Evolutionary conservation across 2,888 invertebrate species (phyloP), one percentile per base, ranked within the genome.

Genomic region (Ischnus inquisitorius): DNA sequence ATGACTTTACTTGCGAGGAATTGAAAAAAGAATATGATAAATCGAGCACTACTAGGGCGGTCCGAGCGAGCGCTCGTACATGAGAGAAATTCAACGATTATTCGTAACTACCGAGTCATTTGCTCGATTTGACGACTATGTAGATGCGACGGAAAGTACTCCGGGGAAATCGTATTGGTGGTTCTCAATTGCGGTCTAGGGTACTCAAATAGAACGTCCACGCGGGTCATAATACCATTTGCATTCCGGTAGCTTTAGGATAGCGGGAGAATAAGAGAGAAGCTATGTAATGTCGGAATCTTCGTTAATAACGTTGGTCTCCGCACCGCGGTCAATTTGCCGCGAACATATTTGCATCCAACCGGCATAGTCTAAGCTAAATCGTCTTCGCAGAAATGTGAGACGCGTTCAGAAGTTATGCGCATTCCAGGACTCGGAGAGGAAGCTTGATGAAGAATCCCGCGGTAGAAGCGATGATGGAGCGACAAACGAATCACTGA

Each of bases 191-290:
- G 79, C 69, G 83, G 79, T 83, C 25, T 22, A 12, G 60, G 14
- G 46, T 34, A 19, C 67, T 76, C 51, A 71, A 14, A 69, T 62
- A 19, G 43, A 8, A 54, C 22, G 43, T 54, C 22, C 51, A 16
- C 87, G 87, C 88, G 64, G 85, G 76, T 87, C 83, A 87, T 84
- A 88, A 90, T 87, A 86, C 88, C 88, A 88, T 90, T 89, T 89
- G 84, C 89, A 89, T 90, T 90, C 89, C 88, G 77, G 82, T 83
- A 89, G 43, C 41, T 84, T 43, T 69, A n/a, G 34, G 62, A 51
- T 64, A n/a, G 3, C 34, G 4, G 12, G 54, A 51, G 1, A 43
- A 51, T 10, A 34, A 69, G 19, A 41, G 16, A 34, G 16, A 25
- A 72, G 51, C n/a, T 22, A 51, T 16, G 72, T 43, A 72, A 51